Evolutionary conservation across 2,888 invertebrate genomes (phyloP), one percentile per base, ranked within the genome.

Genomic region (Augochlorella aurata): DNA sequence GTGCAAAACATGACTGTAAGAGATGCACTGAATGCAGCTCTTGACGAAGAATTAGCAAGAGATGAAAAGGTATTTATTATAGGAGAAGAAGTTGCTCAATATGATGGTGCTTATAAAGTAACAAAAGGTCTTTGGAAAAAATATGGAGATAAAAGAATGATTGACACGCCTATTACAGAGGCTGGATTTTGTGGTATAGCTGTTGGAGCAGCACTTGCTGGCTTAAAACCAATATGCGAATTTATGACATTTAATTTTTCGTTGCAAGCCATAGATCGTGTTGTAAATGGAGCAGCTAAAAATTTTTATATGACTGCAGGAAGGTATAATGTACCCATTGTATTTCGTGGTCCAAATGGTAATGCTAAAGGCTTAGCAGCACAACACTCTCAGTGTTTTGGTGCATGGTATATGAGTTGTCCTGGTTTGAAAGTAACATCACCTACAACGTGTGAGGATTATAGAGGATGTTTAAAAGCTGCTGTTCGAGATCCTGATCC

Each of bases 191-290:
- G 95, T 91, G 96, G 96, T 75, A 94, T 96, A 80, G 96, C 96
- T 61, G 95, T 95, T 71, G 96, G 96, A 78, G 95, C 96, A 74
- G 96, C 96, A 7, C 94, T 96, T 94, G 95, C 95, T 75, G 96
- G 96, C n/a, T 93, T 96, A 29, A 93, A 95, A 85, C 96, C 96
- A 10, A 94, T 96, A 74, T 96, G 96, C 92, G 96, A 96, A 92
- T 96, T 96, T 92, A 97, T 97, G 96, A 96, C 96, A 9, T 96
- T 95, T 92, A 97, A 97, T 92, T 96, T 97, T 92, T 95, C 96
- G 29, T 96, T 96, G 96, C 96, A 97, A 94, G 96, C 96, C 66
- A 96, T 96, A 84, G 96, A 96, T 93, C 96, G 96, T 83, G 71
- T 90, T 4, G 29, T 90, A 29, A 90, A 90, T 77, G 96, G 95